Base-by-base conservation (phyloP, 2,797 vertebrate genomes). In the Brotula barbata region DNA sequence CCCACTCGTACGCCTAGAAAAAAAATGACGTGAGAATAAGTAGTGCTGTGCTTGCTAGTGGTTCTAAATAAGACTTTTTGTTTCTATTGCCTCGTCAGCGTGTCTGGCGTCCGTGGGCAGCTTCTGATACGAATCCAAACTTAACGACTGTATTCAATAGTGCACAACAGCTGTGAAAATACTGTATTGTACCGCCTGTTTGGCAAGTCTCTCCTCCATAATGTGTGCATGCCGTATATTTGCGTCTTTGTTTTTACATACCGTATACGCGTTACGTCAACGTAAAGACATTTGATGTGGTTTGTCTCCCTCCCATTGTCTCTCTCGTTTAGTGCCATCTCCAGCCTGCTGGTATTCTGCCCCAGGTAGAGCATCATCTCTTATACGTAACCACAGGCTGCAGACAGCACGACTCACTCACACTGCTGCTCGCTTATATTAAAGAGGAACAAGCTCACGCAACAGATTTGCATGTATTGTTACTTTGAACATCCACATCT, bases 311-410 rank as follows among this genome's bases (percentile, higher is more conserved):
- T 55, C 62, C 73, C 73, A 77, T 64, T 88, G 68, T 85, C 71
- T 89, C 60, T 84, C 73, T 71, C 84, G 64, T 85, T 68, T 73
- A 90, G 88, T 80, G 77, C 68, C 84, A 82, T 45, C 75, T 87
- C 78, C 88, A 85, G 59, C 67, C 83, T 83, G 77, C 87, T 75
- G 83, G 81, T 75, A 72, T 81, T 73, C 80, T 55, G 56, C 71
- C 84, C 48, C 85, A 90, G 88, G 89, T 89, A 91, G 75, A 82
- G 51, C 60, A 64, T 45, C 39, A 28, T 51, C 49, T 79, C 49
- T 58, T 52, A 25, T 40, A 41, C 51, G 9, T 44, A 25, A 22
- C 61, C 57, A 40, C 14, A 2, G 49, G 39, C 42, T 46, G 28
- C 34, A 20, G 14, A 36, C 15, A 42, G 44, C 68, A 43, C 25